Evolutionary conservation across 2,797 vertebrate genomes (phyloP), one percentile per base, ranked within the genome.

Genomic region (Hapalemur alaotrensis): DNA sequence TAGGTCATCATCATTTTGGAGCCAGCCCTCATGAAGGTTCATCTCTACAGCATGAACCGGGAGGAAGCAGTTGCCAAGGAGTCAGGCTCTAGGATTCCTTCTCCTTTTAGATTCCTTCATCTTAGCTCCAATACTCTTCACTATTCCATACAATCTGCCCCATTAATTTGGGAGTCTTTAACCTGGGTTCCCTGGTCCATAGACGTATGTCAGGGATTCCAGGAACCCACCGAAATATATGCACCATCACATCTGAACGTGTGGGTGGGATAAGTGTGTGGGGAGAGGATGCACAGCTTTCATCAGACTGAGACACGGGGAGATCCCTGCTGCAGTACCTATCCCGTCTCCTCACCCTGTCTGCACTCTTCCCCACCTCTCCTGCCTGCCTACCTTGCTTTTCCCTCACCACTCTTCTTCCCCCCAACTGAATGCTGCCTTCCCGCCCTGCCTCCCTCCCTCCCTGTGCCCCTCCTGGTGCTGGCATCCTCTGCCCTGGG

Each of bases 1-100:
- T 17, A 18, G 22, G 15, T 43, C 4, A 6, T 28, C 15, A 9
- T 38, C 57, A 75, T 6, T 1, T 28, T 7, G 22, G 52, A 65
- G 32, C 18, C 13, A 22, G 32, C 4, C 7, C 13, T 48, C 23
- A n/a, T 28, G 32, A 30, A 28, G 0, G 0, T 7, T 13, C 11
- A 3, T 38, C 8, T 81, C 14, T 69, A 13, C 23, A 20, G 25
- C 25, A 25, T 1, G 28, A 22, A 63, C 38, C 22, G 14, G 28
- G 4, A 63, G 59, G 32, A 20, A 41, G 32, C 18, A 79, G n/a
- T 11, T 43, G 48, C 70, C 32, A 30, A 38, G 22, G 17, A 59
- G n/a, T 43, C 1, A 57, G 48, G 2, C 17, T 20, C 41, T 23
- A 14, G 13, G 57, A 14, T n/a, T 25, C 72, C 30, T 78, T 75